These are phyloP conservation scores for Lamellibrachia luymesi DNA, from an alignment of 1,140 invertebrate genomes.

Conservation along the genomic window DNA sequence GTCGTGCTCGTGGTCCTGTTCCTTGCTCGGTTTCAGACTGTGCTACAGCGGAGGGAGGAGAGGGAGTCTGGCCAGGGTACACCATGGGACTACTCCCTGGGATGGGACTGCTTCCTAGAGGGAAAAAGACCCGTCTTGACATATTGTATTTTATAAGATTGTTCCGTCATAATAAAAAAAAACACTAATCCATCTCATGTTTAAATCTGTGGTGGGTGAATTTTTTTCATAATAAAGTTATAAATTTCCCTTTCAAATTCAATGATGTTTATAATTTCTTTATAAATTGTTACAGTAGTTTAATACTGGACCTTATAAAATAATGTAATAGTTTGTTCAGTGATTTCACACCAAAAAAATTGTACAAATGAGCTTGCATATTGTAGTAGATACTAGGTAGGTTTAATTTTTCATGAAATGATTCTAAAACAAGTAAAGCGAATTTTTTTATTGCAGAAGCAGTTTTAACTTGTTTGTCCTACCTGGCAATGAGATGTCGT, in stretches of 20 bases:
- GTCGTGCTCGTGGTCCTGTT: neutral
- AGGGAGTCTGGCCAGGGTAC: neutral
- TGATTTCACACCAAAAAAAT: no score
- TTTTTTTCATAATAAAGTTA: no score
- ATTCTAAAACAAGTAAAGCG: no score
- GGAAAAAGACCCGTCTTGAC: neutral
- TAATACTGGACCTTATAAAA: no score
- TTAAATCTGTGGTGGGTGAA: no score
- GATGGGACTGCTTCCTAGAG: neutral
- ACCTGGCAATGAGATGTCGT: neutral
- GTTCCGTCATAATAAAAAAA: no score
- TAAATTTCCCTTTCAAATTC: neutral
- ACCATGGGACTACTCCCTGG: neutral
- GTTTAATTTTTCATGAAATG: no score
- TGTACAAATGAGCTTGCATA: no score
- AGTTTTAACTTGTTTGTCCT: neutral
- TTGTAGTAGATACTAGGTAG: no score
- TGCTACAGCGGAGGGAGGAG: neutral
- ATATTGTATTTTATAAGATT: neutral
- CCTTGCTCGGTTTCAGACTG: neutral
- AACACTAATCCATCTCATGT: no score
- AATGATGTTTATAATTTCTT: neutral
- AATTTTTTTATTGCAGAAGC: no score
- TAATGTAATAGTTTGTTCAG: no score
- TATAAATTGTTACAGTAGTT: neutral